Base-by-base conservation (phyloP, 2,888 invertebrate genomes). In the Sesia apiformis region DNA sequence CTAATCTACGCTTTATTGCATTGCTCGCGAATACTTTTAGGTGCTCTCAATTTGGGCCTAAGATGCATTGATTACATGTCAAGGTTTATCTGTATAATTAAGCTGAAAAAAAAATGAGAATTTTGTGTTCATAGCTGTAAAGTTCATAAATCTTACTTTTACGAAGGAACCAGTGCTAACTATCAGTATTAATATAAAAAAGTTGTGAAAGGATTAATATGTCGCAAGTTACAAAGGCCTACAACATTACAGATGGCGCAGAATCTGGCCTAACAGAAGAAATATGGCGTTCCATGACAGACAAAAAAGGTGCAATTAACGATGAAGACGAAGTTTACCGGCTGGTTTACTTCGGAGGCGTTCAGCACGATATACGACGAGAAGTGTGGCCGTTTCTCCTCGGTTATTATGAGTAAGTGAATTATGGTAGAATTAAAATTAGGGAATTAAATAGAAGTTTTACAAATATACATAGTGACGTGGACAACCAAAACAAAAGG, bases 361-460 rank as follows among this genome's bases (percentile, higher is more conserved):
- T 97, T 23, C 93, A 93, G 38, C 94, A 95, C 59, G 93, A 93
- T n/a, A 90, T 95, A 38, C 82, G 95, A 8, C 91, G 91, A 65
- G 93, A 94, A 84, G 94, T 97, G 4, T 97, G 97, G 97, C 97
- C 97, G 0, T 97, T 96, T 72, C 88, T 97, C 6, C 84, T 97
- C 40, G 96, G 95, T 0, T 96, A 97, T 80, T 96, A 96, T 70
- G 91, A 93, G 84, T 91, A 63, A 80, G 83, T 73, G 7, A 4
- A 50, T 39, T 50, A 38, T 23, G 23, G 23, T 23, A 23, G 23
- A 23, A 23, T 23, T 23, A 23, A 23, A 23, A 23, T 23, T 23
- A 23, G 23, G 23, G 23, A 23, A 23, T 23, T 23, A 23, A 23
- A 23, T 23, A 23, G 2, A 2, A 23, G 23, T 23, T 23, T 23